Evolutionary conservation across 1,140 invertebrate genomes (phyloP).

Genomic region (Phenacoccus solenopsis): DNA sequence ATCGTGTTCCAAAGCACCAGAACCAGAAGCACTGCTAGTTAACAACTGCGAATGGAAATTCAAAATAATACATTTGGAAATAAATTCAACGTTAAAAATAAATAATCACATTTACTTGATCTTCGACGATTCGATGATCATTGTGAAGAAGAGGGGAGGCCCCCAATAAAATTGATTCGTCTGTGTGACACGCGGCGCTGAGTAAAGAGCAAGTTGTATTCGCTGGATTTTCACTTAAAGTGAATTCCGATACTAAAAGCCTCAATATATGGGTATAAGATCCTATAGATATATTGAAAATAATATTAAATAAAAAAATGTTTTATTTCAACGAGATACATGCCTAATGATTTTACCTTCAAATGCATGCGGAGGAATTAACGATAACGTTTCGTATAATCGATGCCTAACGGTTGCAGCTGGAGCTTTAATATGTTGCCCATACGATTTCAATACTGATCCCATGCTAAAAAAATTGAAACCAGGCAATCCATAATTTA

Average conservation of each 20-base stretch:
- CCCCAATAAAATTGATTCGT: constrained; percentile 75
- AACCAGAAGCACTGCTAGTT: constrained; percentile 83
- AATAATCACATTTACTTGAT: constrained; percentile 57
- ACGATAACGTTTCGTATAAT: constrained; percentile 75
- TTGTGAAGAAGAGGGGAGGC: constrained; percentile 79
- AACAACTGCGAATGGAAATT: constrained; percentile 49
- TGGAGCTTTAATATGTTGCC: constrained; percentile 84
- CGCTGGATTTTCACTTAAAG: constrained; percentile 83
- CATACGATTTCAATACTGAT: constrained; percentile 79
- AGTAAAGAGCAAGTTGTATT: constrained; percentile 88
- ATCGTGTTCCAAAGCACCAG: constrained; percentile 91
- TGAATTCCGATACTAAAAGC: constrained; percentile 95
- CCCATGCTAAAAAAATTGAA: constrained; percentile 47
- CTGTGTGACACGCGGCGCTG: constrained; percentile 73
- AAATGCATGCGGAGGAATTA: constrained; percentile 69
- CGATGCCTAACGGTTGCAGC: constrained; percentile 82
- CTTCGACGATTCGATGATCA: constrained; percentile 91
- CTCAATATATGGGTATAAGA: constrained; percentile 63
- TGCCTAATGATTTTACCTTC: constrained; percentile 53
- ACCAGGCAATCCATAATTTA: neutral
- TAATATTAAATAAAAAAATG: neutral
- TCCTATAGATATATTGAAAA: neutral
- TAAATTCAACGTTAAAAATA: constrained; percentile 14
- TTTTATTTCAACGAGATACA: neutral
- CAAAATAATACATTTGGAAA: neutral